Evolutionary conservation across 2,113 vertebrate genomes (phyloP), one percentile per base, ranked within the genome.

Genomic region (Lutjanus erythropterus): DNA sequence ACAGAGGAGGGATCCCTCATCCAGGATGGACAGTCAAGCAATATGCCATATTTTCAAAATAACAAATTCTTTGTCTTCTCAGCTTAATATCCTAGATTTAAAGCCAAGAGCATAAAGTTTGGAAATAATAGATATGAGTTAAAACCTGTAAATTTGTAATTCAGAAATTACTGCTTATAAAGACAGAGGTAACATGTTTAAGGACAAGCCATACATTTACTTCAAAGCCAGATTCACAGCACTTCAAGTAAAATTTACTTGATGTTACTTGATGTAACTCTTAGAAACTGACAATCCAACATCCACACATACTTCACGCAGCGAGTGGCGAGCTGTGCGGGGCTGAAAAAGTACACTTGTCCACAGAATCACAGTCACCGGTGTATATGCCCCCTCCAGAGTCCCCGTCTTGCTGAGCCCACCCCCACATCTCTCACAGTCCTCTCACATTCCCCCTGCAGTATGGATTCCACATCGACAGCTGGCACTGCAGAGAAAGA

Each of bases 401-500:
- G 82, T 69, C 41, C 86, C 62, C 18, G 15, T 86, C 77, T 75
- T 50, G n/a, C 39, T 46, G 47, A 81, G 70, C 81, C 79, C 90
- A 89, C 92, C 92, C 93, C 90, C 88, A 90, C 86, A 81, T 86
- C 91, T 94, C 92, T 84, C 92, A 90, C 86, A 93, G 60, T 83
- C 81, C 83, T 91, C 90, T 91, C 87, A 93, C 91, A 93, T 94
- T 94, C 92, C 87, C 78, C 21, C 87, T 81, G 87, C 85, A 83
- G 84, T 90, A 85, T 90, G 83, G 92, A 93, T 93, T 93, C 91
- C 89, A 91, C 91, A 83, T 73, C 84, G 88, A 94, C 95, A 95
- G 94, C 94, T 94, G 95, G 90, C 89, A 78, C 83, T 39, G 80
- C 72, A 46, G 82, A 84, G 75, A 76, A 80, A 39, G 77, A 81